Base-by-base conservation (phyloP, 2,113 vertebrate genomes). In the Corythaixoides concolor region DNA sequence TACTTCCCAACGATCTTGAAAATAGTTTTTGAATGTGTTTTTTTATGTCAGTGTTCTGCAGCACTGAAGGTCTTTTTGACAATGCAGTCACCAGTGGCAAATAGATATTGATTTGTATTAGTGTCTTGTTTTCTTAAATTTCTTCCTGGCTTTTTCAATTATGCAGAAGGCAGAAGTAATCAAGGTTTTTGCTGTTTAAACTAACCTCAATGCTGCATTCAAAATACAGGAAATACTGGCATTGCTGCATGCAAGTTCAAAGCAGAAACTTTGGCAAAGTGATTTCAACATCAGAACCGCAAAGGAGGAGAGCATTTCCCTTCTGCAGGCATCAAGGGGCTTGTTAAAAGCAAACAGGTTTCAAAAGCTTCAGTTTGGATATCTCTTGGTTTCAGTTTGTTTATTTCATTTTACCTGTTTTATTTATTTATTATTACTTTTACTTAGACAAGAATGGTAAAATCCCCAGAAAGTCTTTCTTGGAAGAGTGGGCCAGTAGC, bases 351-450 rank as follows among this genome's bases (percentile, higher is more conserved):
- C 41, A 70, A 77, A 66, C 8, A 63, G 8, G 8, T 77, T 86
- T 22, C 23, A 72, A 50, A 4, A 63, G 26, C 11, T 70, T 73
- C 50, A 53, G 4, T 37, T 53, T 66, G 28, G 6, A 11, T 70
- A 28, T 37, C 21, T 64, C 75, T 77, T 70, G 5, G 6, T 23
- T 92, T 73, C 58, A 64, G 20, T 79, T 82, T 67, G 21, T 8
- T 37, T 67, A 26, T 74, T 85, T 74, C 7, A n/a, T 82, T 90
- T 62, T 35, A 76, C 4, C 2, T 37, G 9, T 3, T 88, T 81
- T 69, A 69, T 66, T 91, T 93, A 87, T 80, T 91, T 59, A 41
- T 79, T 64, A 69, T 66, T 79, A 43, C 23, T 79, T 92, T 58
- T 45, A 60, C 58, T 92, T 63, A 50, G 35, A 32, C 21, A 80